Percentiles rank a stretch among this genome's conserved stretches.
These are phyloP conservation scores for Stenichneumon culpator DNA, from an alignment of 2,888 invertebrate species.

Conservation along the genomic window DNA sequence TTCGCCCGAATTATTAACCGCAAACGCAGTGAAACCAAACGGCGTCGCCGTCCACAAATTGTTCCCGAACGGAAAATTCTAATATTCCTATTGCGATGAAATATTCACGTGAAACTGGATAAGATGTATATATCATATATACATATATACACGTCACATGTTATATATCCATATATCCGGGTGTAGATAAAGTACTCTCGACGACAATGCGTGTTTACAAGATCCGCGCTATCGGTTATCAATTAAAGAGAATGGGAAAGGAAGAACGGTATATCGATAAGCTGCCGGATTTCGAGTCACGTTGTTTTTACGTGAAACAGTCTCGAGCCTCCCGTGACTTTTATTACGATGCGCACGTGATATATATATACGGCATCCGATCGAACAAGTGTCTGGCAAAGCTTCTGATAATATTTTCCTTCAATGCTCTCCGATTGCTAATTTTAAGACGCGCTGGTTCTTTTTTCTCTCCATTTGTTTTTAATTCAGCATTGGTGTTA, in stretches of 20 bases:
- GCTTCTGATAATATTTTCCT: background rate
- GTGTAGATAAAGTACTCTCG: slow-evolving; percentile 1
- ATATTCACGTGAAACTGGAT: background rate
- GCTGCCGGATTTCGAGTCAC: background rate
- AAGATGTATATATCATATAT: background rate
- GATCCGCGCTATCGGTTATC: background rate
- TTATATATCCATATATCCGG: background rate
- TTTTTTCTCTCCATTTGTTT: background rate
- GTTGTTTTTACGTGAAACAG: background rate
- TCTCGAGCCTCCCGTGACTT: background rate
- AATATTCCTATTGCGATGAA: background rate
- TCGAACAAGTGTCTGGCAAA: background rate
- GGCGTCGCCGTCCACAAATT: background rate
- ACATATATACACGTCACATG: background rate
- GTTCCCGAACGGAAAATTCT: background rate
- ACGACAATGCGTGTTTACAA: slow-evolving; percentile 1
- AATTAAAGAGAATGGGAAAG: background rate
- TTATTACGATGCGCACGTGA: background rate
- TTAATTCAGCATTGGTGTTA: background rate
- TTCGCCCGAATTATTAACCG: background rate
- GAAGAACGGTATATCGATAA: background rate
- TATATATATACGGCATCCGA: background rate
- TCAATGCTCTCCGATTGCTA: background rate
- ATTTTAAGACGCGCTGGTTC: background rate
- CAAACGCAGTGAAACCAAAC: too few relatives aligned